phyloP scores from a whole-genome alignment of 2,888 invertebrate species.

The Pyrrhia umbra region DNA sequence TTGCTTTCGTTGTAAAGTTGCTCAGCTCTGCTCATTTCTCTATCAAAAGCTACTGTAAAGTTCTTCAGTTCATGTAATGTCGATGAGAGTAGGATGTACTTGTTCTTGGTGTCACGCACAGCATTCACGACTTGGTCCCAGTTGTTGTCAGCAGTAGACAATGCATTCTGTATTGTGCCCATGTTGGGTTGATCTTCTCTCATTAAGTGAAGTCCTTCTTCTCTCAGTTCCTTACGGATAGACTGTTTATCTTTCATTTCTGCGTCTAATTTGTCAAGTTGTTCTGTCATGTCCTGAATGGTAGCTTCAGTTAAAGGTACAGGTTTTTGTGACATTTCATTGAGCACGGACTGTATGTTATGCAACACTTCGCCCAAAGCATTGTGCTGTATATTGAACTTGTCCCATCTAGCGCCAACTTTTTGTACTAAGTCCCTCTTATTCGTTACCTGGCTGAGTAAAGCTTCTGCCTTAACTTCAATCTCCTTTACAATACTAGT shows the following conservation, averaged over 20 bases:
- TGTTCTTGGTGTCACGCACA: conserved; percentile 93
- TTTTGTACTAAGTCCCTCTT: conserved; percentile 93
- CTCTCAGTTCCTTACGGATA: conserved; percentile 93
- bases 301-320: conserved; percentile 85
- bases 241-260: conserved; percentile 90
- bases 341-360: conserved; percentile 89
- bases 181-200: conserved; percentile 95
- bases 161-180: conserved; percentile 94
- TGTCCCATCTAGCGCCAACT: conserved; percentile 94
- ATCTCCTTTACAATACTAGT: conserved; percentile 93
- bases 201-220: conserved; percentile 94
- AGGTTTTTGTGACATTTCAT: conserved; percentile 89
- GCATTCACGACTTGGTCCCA: conserved; percentile 95
- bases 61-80: conserved; percentile 94
- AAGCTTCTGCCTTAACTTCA: conserved; percentile 92
- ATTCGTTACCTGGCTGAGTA: conserved; percentile 92
- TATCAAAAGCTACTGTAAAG: conserved; percentile 92
- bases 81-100: conserved; percentile 93
- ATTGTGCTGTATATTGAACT: conserved; percentile 94
- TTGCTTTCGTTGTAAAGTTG: conserved; percentile 91
- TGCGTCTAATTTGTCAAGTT: conserved; percentile 89
- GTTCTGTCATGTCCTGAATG: conserved; percentile 86
- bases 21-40: conserved; percentile 93
- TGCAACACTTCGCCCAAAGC: conserved; percentile 92
- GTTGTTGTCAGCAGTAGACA: conserved; percentile 94